Conservation (phyloP, 2,797 vertebrate genomes). For the Pangasius mekongensis region DNA sequence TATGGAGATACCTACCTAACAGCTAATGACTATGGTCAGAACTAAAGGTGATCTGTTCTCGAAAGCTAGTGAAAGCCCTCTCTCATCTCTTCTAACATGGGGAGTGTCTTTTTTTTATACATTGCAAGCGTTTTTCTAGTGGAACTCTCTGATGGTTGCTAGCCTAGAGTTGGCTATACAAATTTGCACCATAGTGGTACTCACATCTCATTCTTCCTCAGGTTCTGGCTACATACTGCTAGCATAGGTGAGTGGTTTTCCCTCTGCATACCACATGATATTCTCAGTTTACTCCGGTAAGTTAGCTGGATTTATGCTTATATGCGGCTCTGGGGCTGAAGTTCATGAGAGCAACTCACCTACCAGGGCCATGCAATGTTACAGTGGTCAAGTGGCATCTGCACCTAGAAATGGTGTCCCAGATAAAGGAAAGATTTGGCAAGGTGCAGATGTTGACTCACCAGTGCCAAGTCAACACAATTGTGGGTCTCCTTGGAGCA, state of each 20-base stretch:
- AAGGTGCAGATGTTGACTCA: conserved; percentile 4
- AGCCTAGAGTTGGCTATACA: not conserved
- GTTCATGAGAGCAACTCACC: not conserved
- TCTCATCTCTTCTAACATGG: not conserved
- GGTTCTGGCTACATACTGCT: not conserved
- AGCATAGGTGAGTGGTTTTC: not conserved
- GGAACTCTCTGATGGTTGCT: not conserved
- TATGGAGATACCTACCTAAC: not conserved
- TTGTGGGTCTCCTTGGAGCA: not conserved
- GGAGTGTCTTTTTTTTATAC: not conserved
- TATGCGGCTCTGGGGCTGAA: not conserved
- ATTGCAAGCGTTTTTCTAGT: not conserved
- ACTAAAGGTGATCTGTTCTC: not conserved
- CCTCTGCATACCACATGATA: not conserved
- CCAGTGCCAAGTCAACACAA: conserved; percentile 5
- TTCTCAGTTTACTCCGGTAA: not conserved
- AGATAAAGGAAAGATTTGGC: conserved; percentile 9
- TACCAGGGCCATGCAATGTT: not conserved
- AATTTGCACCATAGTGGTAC: not conserved
- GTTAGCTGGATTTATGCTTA: not conserved
- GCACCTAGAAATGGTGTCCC: conserved; percentile 4
- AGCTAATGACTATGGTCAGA: not conserved
- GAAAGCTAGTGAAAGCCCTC: not conserved
- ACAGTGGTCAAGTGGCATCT: not conserved
- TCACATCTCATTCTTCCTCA: not conserved